phyloP scores from a whole-genome alignment of 2,113 vertebrate genomes.

The Pelecanoides urinatrix region DNA sequence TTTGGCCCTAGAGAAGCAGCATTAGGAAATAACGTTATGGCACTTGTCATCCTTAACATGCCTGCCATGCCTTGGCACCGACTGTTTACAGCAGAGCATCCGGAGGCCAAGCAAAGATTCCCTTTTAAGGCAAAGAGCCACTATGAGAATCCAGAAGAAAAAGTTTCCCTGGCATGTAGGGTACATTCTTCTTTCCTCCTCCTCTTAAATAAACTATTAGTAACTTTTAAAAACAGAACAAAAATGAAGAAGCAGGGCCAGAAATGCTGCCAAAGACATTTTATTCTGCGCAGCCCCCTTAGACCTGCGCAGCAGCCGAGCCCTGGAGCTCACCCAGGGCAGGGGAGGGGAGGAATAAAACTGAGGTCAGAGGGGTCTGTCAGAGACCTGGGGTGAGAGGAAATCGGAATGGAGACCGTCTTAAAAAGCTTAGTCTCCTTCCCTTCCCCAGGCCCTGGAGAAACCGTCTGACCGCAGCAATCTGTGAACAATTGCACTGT shows the following conservation, averaged over 20 bases:
- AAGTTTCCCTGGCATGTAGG: conserved; percentile 66
- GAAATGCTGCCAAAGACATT: conserved; percentile 12
- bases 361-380: background rate
- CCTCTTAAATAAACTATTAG: conserved; percentile 67
- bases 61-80: conserved; percentile 50
- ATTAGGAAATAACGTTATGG: conserved; percentile 40
- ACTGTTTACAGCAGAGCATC: conserved; percentile 24
- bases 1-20: background rate
- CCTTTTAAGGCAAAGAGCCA: conserved; percentile 76
- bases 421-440: background rate
- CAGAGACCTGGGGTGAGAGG: background rate
- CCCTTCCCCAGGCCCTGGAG: background rate
- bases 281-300: background rate
- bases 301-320: background rate
- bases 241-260: conserved; percentile 36
- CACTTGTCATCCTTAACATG: conserved; percentile 59
- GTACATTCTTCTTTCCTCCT: conserved; percentile 69
- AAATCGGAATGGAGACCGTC: background rate
- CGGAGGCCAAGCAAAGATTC: conserved; percentile 31
- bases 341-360: background rate
- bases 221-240: conserved; percentile 64
- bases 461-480: background rate
- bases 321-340: background rate
- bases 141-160: conserved; percentile 64
- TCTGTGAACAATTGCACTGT: background rate